Evolutionary conservation across 2,797 vertebrate genomes (phyloP).

Genomic region (Craterocephalus amniculus): DNA sequence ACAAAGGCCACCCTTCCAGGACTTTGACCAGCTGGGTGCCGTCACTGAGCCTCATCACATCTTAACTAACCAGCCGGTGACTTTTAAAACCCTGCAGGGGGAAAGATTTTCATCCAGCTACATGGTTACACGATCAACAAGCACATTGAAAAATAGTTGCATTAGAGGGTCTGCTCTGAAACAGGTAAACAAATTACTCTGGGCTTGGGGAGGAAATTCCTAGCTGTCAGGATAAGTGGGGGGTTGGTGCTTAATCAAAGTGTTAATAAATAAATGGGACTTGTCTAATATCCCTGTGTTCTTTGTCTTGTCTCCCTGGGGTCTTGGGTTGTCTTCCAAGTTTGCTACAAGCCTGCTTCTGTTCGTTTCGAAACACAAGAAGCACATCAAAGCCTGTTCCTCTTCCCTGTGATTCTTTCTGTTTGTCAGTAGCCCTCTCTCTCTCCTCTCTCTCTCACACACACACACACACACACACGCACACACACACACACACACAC

Average conservation of each 20-base stretch:
- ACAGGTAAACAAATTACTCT: conserved; percentile 63
- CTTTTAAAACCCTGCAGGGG: conserved; percentile 50
- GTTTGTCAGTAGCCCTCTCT: conserved; percentile 47
- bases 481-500: not conserved
- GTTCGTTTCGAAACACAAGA: conserved; percentile 52
- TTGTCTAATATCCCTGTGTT: conserved; percentile 54
- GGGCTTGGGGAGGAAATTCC: conserved; percentile 32
- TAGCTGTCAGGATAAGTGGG: conserved; percentile 35
- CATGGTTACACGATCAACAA: conserved; percentile 47
- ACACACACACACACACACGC: not conserved
- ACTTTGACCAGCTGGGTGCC: conserved; percentile 72
- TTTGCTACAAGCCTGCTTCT: conserved; percentile 44
- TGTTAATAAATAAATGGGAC: conserved; percentile 55
- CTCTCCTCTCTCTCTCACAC: not conserved
- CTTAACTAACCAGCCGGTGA: conserved; percentile 59
- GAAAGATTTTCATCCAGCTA: conserved; percentile 53
- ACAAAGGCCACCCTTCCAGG: conserved; percentile 65
- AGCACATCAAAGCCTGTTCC: conserved; percentile 60
- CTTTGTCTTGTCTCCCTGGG: conserved; percentile 44
- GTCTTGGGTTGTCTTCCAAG: conserved; percentile 50
- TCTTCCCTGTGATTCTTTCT: conserved; percentile 49
- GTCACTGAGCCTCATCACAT: conserved; percentile 65
- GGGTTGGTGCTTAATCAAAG: conserved; percentile 54
- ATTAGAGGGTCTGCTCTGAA: conserved; percentile 57
- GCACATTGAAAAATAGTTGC: conserved; percentile 52